phyloP scores from a whole-genome alignment of 2,797 vertebrate species.

The Poliocrania exsul region DNA sequence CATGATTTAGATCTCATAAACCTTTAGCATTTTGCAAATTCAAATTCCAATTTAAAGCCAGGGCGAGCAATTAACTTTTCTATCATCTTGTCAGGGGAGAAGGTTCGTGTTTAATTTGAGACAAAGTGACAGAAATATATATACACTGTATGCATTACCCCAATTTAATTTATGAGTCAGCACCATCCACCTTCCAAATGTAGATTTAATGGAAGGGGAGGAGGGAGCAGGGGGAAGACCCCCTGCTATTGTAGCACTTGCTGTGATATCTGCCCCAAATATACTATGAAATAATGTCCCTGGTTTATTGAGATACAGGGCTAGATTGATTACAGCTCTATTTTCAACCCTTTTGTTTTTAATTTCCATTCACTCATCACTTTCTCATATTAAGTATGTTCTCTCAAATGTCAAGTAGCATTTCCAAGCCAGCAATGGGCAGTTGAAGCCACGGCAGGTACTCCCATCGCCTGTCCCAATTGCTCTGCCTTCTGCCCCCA shows the following conservation, averaged over 20 bases:
- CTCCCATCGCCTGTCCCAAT: not conserved
- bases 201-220: conserved; percentile 79
- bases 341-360: conserved; percentile 75
- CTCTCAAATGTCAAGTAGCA: conserved; percentile 27
- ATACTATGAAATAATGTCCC: conserved; percentile 16
- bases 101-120: conserved; percentile 89
- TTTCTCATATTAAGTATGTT: conserved; percentile 24
- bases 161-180: conserved; percentile 86
- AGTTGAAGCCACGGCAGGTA: not conserved
- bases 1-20: conserved; percentile 90
- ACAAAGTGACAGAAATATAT: conserved; percentile 89
- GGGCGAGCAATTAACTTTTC: conserved; percentile 89
- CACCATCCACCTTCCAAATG: conserved; percentile 82
- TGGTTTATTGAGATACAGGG: conserved; percentile 61
- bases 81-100: conserved; percentile 89
- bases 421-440: not conserved
- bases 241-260: conserved; percentile 52
- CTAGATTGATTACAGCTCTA: conserved; percentile 63
- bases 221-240: conserved; percentile 61
- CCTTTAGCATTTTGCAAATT: conserved; percentile 90
- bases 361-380: conserved; percentile 59
- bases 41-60: conserved; percentile 90
- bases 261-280: conserved; percentile 68
- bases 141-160: conserved; percentile 84
- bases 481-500: fast-evolving